Conservation (phyloP, 2,113 vertebrate genomes). For the Gasterosteus aculeatus region DNA sequence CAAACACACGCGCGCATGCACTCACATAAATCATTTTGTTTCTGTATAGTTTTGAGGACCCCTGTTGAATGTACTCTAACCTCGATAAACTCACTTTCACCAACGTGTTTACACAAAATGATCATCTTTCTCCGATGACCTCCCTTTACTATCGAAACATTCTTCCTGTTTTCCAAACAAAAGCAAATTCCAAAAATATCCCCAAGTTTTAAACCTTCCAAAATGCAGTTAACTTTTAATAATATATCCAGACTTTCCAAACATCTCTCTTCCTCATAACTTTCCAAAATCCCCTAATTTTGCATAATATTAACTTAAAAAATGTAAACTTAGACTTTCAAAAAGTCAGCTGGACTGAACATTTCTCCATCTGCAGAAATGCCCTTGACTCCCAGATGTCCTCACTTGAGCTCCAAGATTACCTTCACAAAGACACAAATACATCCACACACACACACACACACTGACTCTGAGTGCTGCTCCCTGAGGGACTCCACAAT, state of each 20-base stretch:
- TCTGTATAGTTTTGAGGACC: background rate
- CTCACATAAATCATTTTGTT: background rate
- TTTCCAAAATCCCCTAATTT: background rate
- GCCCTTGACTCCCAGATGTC: background rate
- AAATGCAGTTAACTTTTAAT: too few relatives aligned
- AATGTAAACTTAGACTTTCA: background rate
- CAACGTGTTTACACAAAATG: background rate
- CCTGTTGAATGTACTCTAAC: background rate
- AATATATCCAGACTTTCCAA: background rate
- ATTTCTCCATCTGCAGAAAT: constrained; percentile 1
- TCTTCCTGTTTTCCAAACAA: background rate
- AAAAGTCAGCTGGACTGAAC: background rate
- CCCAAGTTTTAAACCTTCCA: background rate
- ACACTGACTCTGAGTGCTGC: background rate
- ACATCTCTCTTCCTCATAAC: background rate
- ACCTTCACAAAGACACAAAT: constrained; percentile 29
- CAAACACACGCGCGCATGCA: background rate
- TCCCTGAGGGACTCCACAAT: constrained; percentile 71
- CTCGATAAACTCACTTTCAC: too few relatives aligned
- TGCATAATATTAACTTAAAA: background rate
- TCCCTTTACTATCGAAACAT: background rate
- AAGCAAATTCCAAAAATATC: background rate
- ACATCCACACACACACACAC: constrained; percentile 12
- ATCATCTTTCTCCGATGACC: background rate
- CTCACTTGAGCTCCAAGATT: constrained; percentile 1